Base-by-base conservation (phyloP, 2,888 invertebrate genomes). In the Parnassius smintheus region DNA sequence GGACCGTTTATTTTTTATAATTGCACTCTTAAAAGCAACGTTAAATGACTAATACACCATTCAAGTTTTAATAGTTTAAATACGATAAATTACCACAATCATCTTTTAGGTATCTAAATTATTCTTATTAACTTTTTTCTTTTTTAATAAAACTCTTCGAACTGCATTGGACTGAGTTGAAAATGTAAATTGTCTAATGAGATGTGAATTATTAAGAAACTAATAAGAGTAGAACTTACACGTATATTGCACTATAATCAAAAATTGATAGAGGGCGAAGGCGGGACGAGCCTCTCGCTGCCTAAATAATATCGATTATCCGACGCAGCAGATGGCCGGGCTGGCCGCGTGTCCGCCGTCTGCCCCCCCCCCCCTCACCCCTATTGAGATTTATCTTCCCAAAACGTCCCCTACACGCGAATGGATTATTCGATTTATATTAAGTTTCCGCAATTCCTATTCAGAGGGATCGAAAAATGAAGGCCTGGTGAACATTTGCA, bases 401-500 rank as follows among this genome's bases (percentile, higher is more conserved):
- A 77, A 87, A 89, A 86, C 81, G 79, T 83, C 86, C 89, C 91
- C 87, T 81, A 80, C 82, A 82, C 80, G 77, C 82, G 79, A 87
- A 83, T 85, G 82, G 85, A 87, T 91, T 89, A 91, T 90, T 83
- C 88, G 87, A 88, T 90, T 91, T 91, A 89, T 90, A 91, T 90
- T 90, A 87, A 86, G 88, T 91, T 91, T 91, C 88, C 90, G 88
- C 85, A 85, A 87, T 88, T 88, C 83, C 86, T 82, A 85, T 85
- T 85, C 79, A 80, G 84, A 88, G 86, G 86, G 89, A 85, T 80
- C 78, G 79, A 74, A 79, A 75, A 76, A 75, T 73, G 65, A 64
- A 53, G 62, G 76, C 67, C 70, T 75, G 74, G 80, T 77, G 83
- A 84, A 82, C 83, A 82, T 82, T 86, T 77, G 80, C 73, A 74